Evolutionary conservation across 1,140 invertebrate species (phyloP).

Genomic region (Tetramorium parvispinum): DNA sequence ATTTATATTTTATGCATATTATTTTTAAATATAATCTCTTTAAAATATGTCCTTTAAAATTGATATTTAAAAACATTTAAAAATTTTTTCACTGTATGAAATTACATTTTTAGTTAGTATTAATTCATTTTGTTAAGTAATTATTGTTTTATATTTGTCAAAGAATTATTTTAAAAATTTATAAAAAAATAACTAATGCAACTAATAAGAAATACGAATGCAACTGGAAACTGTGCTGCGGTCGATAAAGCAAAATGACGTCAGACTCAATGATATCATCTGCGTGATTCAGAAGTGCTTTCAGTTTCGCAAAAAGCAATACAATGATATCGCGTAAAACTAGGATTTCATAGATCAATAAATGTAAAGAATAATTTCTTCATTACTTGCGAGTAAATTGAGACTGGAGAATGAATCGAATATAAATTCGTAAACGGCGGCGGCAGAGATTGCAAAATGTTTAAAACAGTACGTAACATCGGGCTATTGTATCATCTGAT

Average conservation of each 20-base stretch:
- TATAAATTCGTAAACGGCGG: constrained; percentile 66
- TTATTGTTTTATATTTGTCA: neutral
- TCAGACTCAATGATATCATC: constrained; percentile 43
- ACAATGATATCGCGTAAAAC: constrained; percentile 24
- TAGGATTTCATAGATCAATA: neutral
- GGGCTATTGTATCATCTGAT: neutral
- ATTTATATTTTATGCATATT: neutral
- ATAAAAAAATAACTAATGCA: neutral
- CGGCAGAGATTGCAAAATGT: constrained; percentile 61
- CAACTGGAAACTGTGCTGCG: neutral
- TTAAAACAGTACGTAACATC: neutral
- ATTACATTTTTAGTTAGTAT: neutral
- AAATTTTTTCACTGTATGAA: neutral
- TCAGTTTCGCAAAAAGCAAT: constrained; percentile 1
- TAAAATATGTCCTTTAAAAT: neutral
- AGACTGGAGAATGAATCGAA: constrained; percentile 49
- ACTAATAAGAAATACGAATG: neutral
- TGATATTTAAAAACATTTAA: neutral
- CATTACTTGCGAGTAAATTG: constrained; percentile 21
- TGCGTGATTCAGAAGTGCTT: constrained; percentile 42
- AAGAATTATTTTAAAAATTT: neutral
- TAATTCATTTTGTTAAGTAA: neutral
- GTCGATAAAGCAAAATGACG: neutral
- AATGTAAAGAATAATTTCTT: neutral
- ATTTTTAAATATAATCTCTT: neutral